Evolutionary conservation across 2,113 vertebrate genomes (phyloP), one percentile per base, ranked within the genome.

Genomic region (Siniperca chuatsi): DNA sequence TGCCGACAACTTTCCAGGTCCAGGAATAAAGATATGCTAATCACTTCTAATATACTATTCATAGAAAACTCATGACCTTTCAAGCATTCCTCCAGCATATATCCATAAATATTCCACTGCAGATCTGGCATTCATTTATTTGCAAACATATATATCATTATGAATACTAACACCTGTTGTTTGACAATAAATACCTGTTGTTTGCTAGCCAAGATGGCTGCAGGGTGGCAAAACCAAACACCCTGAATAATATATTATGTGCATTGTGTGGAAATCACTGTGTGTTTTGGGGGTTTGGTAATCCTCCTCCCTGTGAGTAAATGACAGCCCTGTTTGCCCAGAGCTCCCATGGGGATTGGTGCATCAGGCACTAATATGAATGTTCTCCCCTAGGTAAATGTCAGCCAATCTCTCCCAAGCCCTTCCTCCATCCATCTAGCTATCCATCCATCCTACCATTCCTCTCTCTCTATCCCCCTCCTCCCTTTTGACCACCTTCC

Each of bases 311-410:
- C 90, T 85, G 69, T 86, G 91, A 85, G 95, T 93, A 95, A 95
- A 96, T 95, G 92, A 89, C 94, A 96, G 87, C 57, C 84, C 87
- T 95, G 93, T 96, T 95, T 95, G 93, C 93, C 86, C 91, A 92
- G 69, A 88, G 84, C 86, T 94, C 93, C 89, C 88, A 20, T 23
- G 73, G 89, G 89, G 83, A 64, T 54, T 11, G 66, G 60, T 85
- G 87, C 90, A 84, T 77, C 90, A 82, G 87, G 80, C 85, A 29
- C 75, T 92, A 92, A 93, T 94, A 94, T 94, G 88, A 93, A 91
- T 91, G 87, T 87, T 86, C 85, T 91, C 93, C 90, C 93, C 88
- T 86, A 94, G 93, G 93, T 95, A 94, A 96, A 96, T 95, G 95
- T 95, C 95, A 96, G 84, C 90, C 87, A 86, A 76, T 89, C 90